These are phyloP conservation scores for Huso huso DNA, from an alignment of 2,797 vertebrate genomes.

Conservation along the genomic window DNA sequence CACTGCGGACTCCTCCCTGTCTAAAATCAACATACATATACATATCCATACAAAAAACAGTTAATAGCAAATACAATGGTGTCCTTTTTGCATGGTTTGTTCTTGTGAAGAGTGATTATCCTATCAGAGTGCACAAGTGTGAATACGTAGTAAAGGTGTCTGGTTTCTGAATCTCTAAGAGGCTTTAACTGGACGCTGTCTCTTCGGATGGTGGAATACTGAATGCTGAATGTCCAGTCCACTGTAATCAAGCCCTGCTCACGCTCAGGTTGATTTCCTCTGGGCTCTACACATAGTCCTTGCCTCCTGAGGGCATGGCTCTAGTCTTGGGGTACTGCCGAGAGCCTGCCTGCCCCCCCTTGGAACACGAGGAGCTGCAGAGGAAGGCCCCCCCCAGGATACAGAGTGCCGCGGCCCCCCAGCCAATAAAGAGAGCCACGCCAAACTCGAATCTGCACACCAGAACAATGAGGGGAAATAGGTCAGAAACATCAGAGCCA, in stretches of 20 bases:
- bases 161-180: too few relatives aligned
- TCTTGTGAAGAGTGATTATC: too few relatives aligned
- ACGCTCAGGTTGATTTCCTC: constrained; percentile 14
- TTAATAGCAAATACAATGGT: too few relatives aligned
- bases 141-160: too few relatives aligned
- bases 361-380: constrained; percentile 59
- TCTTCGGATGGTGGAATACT: too few relatives aligned
- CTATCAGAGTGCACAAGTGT: too few relatives aligned
- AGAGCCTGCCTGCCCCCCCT: constrained; percentile 27
- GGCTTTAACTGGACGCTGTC: too few relatives aligned
- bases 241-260: too few relatives aligned
- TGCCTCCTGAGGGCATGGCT: constrained; percentile 49
- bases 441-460: constrained; percentile 73
- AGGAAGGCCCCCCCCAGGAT: constrained; percentile 72
- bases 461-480: constrained; percentile 8
- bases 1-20: too few relatives aligned
- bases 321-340: constrained; percentile 54
- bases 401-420: constrained; percentile 69
- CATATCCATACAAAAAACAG: constrained; percentile 23
- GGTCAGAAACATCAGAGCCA: too few relatives aligned
- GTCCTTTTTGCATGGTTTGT: too few relatives aligned
- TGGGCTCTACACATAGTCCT: constrained; percentile 66
- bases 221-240: too few relatives aligned
- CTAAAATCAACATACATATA: constrained; percentile 15
- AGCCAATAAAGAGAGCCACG: constrained; percentile 77